phyloP scores from a whole-genome alignment of 2,888 invertebrate genomes.

The Andrena haemorrhoa region DNA sequence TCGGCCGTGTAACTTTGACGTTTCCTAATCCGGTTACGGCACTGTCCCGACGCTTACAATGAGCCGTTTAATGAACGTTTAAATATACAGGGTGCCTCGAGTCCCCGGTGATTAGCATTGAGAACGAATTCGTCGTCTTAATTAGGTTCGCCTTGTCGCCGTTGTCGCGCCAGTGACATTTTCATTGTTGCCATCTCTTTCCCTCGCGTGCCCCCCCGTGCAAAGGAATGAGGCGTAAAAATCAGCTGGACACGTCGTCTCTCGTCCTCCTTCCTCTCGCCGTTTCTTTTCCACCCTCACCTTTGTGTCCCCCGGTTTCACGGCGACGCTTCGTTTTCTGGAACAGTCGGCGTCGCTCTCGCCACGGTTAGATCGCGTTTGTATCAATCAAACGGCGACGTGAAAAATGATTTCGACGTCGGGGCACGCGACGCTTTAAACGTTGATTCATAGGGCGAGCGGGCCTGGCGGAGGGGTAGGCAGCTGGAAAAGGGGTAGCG shows the following conservation, averaged over 20 bases:
- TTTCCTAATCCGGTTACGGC: constrained; percentile 46
- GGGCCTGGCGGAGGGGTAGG: constrained; percentile 43
- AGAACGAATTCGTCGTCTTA: constrained; percentile 58
- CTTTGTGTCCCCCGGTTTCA: neutral
- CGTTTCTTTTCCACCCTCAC: neutral
- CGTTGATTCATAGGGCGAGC: constrained; percentile 74
- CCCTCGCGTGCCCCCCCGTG: neutral
- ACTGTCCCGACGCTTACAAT: constrained; percentile 14
- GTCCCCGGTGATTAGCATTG: constrained; percentile 61
- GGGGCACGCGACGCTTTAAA: constrained; percentile 75
- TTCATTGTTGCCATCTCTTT: constrained; percentile 36
- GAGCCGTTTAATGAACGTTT: constrained; percentile 53
- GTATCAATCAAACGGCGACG: constrained; percentile 79
- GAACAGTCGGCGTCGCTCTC: constrained; percentile 36
- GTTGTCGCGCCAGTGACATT: constrained; percentile 31
- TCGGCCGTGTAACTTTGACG: constrained; percentile 27
- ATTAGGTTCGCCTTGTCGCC: constrained; percentile 56
- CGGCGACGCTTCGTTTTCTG: constrained; percentile 40
- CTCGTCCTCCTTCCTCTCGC: neutral
- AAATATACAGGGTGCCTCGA: constrained; percentile 36
- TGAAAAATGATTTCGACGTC: constrained; percentile 79
- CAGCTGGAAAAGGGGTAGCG: constrained; percentile 21
- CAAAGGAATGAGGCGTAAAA: constrained; percentile 57
- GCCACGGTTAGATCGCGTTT: constrained; percentile 72
- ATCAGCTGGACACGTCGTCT: constrained; percentile 54